Base-by-base conservation (phyloP, 1,140 invertebrate species). In the Brachionus koreanus region DNA sequence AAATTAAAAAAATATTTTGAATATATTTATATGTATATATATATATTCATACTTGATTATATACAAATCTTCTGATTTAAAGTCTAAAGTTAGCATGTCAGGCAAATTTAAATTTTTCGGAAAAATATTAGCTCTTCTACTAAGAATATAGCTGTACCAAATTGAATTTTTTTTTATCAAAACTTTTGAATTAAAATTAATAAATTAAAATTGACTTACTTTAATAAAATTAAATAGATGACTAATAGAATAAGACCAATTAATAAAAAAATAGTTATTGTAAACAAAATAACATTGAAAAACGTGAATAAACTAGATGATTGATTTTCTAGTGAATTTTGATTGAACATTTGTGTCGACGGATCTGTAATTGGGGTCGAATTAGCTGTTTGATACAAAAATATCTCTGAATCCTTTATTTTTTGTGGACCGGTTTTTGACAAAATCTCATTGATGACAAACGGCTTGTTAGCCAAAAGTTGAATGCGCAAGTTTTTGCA, bases 241-340 rank as follows among this genome's bases (percentile, higher is more conserved):
- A 69, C n/a, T 39, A 69, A 69, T 39, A 69, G n/a, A 69, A 69
- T 19, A 69, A 69, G 65, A 69, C 65, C 65, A 39, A 69, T 69
- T 19, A 69, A 16, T 33, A 69, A 39, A 69, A 69, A 69, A 69
- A 69, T 69, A 16, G 65, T 69, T 19, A 69, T 39, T 9, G 65
- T 19, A 33, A 69, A 37, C 37, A 69, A 39, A 39, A 69, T 37
- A 1, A 69, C 19, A 69, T 69, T 69, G 9, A 69, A 69, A 69
- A 69, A 69, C 2, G 16, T 39, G 37, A 69, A 69, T 13, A 69
- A 37, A 39, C 37, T 39, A 39, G 63, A 65, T 39, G 29, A 69
- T 69, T 69, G 65, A 69, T 69, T 69, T 16, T 19, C 19, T 19
- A 19, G 37, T 39, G 33, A 16, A n/a, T 33, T 33, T 33, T 65